Conservation (phyloP, 2,113 vertebrate species). For the Excalfactoria chinensis region DNA sequence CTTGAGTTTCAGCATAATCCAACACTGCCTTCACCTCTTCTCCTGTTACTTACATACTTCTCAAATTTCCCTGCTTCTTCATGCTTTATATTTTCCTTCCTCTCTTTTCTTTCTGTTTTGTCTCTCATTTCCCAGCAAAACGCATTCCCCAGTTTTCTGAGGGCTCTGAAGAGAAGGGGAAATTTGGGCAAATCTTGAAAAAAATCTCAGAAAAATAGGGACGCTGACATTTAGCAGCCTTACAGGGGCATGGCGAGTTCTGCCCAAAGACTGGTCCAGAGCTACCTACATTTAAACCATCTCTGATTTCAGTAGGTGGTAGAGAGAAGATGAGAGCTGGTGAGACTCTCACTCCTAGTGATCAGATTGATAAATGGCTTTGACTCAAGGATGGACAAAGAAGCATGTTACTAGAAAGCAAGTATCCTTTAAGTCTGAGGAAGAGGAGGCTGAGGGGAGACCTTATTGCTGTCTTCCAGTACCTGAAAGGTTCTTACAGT, state of each 20-base stretch:
- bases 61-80: neutral
- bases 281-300: neutral
- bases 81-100: neutral
- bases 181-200: neutral
- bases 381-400: neutral
- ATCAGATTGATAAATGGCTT: accelerated
- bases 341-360: neutral
- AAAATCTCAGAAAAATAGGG: neutral
- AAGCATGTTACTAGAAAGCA: neutral
- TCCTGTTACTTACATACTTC: neutral
- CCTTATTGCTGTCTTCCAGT: no score
- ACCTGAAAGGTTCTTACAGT: no score
- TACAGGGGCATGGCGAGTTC: neutral
- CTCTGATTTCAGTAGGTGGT: conserved; percentile 18
- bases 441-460: no score
- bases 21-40: neutral
- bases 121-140: neutral
- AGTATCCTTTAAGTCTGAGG: neutral
- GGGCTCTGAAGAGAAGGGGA: neutral
- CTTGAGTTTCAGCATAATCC: neutral
- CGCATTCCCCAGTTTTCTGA: neutral
- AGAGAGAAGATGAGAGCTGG: conserved; percentile 15
- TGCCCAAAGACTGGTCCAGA: neutral
- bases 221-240: neutral
- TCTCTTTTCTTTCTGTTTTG: neutral